A percentile compares a stretch with the other conserved stretches of the same genome.
Conservation (phyloP, 2,113 vertebrate genomes). For the pig (Sus scrofa) region DNA sequence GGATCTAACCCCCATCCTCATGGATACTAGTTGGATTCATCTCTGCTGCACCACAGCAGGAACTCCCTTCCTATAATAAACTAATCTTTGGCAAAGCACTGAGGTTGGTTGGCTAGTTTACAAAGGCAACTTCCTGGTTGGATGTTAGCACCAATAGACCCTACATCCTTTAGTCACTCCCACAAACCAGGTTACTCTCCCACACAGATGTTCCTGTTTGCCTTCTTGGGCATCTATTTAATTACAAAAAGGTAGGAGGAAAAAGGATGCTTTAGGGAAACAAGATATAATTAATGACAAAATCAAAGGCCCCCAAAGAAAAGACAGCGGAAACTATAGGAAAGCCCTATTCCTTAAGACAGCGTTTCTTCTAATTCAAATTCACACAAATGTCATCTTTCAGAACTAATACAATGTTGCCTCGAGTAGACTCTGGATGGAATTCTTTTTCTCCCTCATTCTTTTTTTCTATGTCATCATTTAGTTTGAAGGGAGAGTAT, state of each 20-base stretch:
- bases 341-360: not conserved
- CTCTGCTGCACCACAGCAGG: too few relatives aligned
- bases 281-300: not conserved
- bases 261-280: not conserved
- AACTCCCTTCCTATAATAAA: not conserved
- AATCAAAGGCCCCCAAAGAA: not conserved
- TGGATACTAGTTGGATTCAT: too few relatives aligned
- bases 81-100: not conserved
- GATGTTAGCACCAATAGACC: not conserved
- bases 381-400: not conserved
- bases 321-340: not conserved
- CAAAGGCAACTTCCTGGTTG: constrained; percentile 19
- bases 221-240: not conserved
- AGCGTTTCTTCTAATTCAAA: constrained; percentile 12
- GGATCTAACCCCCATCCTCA: too few relatives aligned
- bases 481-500: not conserved
- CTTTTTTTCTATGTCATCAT: not conserved
- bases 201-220: not conserved
- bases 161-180: not conserved
- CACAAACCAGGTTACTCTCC: not conserved
- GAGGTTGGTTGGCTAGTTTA: not conserved
- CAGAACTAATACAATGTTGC: not conserved
- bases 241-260: not conserved
- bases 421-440: not conserved
- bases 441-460: not conserved